Evolutionary conservation across 2,888 invertebrate genomes (phyloP).

Genomic region (Drosophila anceps): DNA sequence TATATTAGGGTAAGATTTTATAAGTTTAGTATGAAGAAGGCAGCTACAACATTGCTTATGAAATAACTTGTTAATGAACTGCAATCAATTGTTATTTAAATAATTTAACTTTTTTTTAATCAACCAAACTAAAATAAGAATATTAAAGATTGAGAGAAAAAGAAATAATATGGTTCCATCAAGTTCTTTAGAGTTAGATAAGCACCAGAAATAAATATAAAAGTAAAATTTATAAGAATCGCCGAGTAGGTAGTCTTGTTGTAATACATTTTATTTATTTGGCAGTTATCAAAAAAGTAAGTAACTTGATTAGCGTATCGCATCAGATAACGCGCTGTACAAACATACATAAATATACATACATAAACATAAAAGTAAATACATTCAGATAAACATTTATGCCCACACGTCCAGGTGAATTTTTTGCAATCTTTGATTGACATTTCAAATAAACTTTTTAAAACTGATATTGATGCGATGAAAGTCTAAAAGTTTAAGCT

Average conservation of each 20-base stretch:
- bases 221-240: conserved; percentile 1
- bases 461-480: not conserved
- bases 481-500: not conserved
- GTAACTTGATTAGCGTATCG: conserved; percentile 1
- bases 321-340: not conserved
- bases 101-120: not conserved
- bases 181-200: not conserved
- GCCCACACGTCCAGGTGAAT: not conserved
- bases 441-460: not conserved
- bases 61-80: not conserved
- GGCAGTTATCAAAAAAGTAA: conserved; percentile 6
- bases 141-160: not conserved
- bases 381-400: not conserved
- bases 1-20: not conserved
- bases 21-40: not conserved
- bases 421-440: not conserved
- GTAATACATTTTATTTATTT: not conserved
- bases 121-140: not conserved
- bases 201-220: not conserved
- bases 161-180: not conserved
- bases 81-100: not conserved
- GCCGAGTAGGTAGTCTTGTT: not conserved
- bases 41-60: not conserved
- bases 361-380: not conserved
- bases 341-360: not conserved